Evolutionary conservation across 1,140 invertebrate species (phyloP).

Genomic region (Tachypleus tridentatus): DNA sequence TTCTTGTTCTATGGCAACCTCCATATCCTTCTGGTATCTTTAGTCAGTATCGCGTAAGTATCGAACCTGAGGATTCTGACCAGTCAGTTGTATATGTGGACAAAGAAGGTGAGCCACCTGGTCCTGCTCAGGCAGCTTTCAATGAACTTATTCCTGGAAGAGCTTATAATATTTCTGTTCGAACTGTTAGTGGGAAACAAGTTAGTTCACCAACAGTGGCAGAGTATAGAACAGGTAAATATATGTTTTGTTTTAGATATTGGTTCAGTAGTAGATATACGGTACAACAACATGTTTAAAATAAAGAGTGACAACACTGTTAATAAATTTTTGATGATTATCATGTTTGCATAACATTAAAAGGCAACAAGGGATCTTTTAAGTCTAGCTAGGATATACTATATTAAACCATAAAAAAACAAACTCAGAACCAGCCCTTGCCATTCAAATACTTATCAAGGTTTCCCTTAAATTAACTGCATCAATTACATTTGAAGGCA

Average conservation of each 20-base stretch:
- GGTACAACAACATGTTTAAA: no score
- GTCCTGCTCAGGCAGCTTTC: slow-evolving; percentile 87
- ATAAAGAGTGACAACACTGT: no score
- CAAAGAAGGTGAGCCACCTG: slow-evolving; percentile 83
- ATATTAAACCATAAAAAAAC: no score
- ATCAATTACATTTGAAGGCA: no score
- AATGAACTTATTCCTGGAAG: slow-evolving; percentile 73
- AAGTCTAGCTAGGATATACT: no score
- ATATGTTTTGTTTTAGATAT: neutral
- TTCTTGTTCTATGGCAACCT: slow-evolving; percentile 86
- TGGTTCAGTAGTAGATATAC: no score
- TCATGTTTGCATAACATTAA: no score
- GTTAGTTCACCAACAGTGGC: slow-evolving; percentile 79
- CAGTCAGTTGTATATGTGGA: slow-evolving; percentile 79
- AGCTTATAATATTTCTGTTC: slow-evolving; percentile 78
- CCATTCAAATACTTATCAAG: no score
- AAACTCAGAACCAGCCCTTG: no score
- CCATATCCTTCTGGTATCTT: slow-evolving; percentile 72
- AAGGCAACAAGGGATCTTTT: no score
- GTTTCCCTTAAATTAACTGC: no score
- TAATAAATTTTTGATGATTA: no score
- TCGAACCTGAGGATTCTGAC: slow-evolving; percentile 73
- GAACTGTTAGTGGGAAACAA: slow-evolving; percentile 81
- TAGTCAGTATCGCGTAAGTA: slow-evolving; percentile 42
- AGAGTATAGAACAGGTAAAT: slow-evolving; percentile 59